phyloP scores from a whole-genome alignment of 2,113 vertebrate genomes.

The Callionymus lyra region DNA sequence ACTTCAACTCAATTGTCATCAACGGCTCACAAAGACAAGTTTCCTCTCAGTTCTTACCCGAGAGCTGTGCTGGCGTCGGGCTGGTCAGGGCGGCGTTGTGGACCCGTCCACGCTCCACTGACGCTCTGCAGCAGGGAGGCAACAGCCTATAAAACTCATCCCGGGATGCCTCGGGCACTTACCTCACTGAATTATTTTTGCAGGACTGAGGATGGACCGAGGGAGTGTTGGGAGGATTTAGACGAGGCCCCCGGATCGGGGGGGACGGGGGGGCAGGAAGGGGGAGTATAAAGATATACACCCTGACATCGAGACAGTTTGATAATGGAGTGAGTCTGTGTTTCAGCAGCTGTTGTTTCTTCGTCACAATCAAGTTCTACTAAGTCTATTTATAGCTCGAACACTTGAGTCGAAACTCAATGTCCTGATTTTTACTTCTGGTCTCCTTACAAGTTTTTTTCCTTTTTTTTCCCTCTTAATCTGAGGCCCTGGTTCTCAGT shows the following conservation, averaged over 20 bases:
- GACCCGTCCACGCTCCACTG: conserved; percentile 19
- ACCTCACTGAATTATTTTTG: conserved; percentile 69
- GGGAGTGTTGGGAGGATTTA: conserved; percentile 19
- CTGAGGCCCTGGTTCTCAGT: no score
- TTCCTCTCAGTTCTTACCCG: conserved; percentile 32
- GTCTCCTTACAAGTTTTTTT: no score
- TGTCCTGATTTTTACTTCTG: no score
- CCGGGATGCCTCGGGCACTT: conserved; percentile 43
- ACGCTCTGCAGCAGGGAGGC: conserved; percentile 25
- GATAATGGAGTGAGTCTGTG: conserved; percentile 53
- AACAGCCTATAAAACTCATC: conserved; percentile 41
- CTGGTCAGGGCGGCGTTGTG: conserved; percentile 8
- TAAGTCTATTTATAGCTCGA: no score
- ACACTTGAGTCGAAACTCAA: no score
- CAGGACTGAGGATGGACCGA: conserved; percentile 36
- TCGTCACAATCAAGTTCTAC: no score
- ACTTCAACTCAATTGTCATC: no score
- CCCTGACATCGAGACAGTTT: conserved; percentile 33
- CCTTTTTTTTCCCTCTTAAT: no score
- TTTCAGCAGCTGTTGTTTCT: conserved; percentile 29
- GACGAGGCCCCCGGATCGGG: conserved; percentile 23
- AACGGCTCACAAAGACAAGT: no score
- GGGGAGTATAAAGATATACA: conserved; percentile 48
- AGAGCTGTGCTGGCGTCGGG: conserved; percentile 6
- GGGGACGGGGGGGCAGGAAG: no score